Conservation (phyloP, 2,113 vertebrate species). For the Leucosticte australis region DNA sequence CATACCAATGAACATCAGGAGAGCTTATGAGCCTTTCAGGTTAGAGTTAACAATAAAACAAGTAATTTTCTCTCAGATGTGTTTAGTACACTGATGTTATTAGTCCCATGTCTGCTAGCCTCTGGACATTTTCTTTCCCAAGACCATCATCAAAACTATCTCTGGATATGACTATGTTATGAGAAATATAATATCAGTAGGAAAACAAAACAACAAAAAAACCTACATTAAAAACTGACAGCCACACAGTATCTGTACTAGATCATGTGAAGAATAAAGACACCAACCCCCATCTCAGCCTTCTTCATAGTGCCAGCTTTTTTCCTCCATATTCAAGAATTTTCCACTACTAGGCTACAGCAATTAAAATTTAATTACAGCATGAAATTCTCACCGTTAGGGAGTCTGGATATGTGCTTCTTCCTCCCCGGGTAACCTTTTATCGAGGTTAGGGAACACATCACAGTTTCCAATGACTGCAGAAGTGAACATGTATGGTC, state of each 20-base stretch:
- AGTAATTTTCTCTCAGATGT: neutral
- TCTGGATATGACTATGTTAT: neutral
- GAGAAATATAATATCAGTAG: neutral
- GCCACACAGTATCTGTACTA: neutral
- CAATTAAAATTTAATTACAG: neutral
- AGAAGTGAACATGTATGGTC: neutral
- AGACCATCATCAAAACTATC: neutral
- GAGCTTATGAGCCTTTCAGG: neutral
- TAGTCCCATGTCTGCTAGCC: neutral
- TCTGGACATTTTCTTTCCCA: constrained; percentile 4
- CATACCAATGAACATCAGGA: neutral
- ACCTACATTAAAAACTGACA: neutral
- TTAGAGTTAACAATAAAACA: neutral
- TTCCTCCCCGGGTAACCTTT: neutral
- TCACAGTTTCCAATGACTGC: fast-evolving
- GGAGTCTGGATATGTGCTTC: neutral
- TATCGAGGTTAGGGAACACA: neutral
- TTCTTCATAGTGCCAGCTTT: neutral
- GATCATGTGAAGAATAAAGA: neutral
- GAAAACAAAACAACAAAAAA: neutral
- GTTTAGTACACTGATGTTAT: neutral
- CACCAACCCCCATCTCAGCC: neutral
- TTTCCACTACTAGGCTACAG: neutral
- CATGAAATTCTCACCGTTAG: neutral
- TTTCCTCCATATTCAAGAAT: neutral